A percentile compares a stretch with the other conserved stretches of the same genome.
Conservation (phyloP, 2,888 invertebrate species). For the Ecdyonurus torrentis region DNA sequence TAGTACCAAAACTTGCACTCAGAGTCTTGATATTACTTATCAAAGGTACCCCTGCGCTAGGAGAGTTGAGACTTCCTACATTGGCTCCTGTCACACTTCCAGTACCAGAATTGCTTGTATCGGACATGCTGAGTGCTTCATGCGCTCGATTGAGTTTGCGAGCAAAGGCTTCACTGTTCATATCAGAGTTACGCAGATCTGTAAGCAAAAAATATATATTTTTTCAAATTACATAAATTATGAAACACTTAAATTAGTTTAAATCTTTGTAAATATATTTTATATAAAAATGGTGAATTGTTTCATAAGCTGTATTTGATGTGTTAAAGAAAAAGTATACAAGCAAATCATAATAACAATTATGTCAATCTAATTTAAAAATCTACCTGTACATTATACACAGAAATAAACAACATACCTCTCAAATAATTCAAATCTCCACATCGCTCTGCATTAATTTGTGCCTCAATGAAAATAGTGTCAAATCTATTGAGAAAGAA, state of each 20-base stretch:
- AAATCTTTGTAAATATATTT: not conserved
- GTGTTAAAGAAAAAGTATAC: not conserved
- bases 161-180: constrained; percentile 68
- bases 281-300: not conserved
- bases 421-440: constrained; percentile 71
- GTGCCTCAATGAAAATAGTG: constrained; percentile 87
- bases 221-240: not conserved
- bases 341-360: not conserved
- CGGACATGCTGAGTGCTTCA: constrained; percentile 57
- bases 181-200: constrained; percentile 81
- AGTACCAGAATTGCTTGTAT: not conserved
- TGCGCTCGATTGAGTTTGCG: constrained; percentile 77
- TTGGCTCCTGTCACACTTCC: not conserved
- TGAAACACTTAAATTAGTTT: not conserved
- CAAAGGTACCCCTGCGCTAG: constrained; percentile 34
- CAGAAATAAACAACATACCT: constrained; percentile 33
- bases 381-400: not conserved
- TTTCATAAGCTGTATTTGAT: no score
- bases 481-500: constrained; percentile 96
- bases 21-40: constrained; percentile 43
- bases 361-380: not conserved
- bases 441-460: constrained; percentile 70
- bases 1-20: constrained; percentile 75
- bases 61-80: constrained; percentile 24
- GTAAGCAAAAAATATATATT: constrained; percentile 16